phyloP scores from a whole-genome alignment of 2,797 vertebrate species.

The Hydrophis major region DNA sequence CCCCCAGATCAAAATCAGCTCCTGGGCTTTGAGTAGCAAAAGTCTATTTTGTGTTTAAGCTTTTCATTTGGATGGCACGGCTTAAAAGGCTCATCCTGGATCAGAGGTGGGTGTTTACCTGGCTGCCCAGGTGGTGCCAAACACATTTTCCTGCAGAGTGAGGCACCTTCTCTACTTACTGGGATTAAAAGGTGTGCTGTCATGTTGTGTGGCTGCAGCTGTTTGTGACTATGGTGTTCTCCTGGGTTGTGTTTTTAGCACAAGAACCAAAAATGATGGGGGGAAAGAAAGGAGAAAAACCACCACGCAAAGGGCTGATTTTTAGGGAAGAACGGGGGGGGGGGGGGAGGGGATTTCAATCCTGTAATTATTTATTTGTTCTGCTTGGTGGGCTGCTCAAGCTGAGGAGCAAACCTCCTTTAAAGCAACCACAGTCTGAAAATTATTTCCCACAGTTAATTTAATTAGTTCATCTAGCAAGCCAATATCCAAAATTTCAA shows the following conservation, averaged over 20 bases:
- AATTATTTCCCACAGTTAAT: no score
- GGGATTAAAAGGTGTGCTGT: conserved; percentile 39
- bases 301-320: fast-evolving
- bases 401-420: not conserved
- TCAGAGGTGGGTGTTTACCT: conserved; percentile 8
- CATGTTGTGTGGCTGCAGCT: conserved; percentile 5
- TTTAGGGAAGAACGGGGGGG: not conserved
- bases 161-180: conserved; percentile 40
- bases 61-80: not conserved
- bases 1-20: not conserved
- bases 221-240: not conserved
- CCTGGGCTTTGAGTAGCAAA: not conserved
- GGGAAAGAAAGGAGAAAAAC: conserved; percentile 30
- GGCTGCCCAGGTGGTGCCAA: conserved; percentile 14
- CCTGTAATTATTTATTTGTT: not conserved
- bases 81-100: not conserved
- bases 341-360: not conserved
- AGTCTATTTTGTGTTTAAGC: no score
- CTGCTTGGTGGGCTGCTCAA: no score
- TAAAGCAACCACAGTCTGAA: no score
- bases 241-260: conserved; percentile 2
- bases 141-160: conserved; percentile 31
- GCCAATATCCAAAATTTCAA: no score
- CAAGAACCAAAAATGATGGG: not conserved
- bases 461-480: no score